Evolutionary conservation across 2,888 invertebrate genomes (phyloP), one percentile per base, ranked within the genome.

Genomic region (Griposia aprilina): DNA sequence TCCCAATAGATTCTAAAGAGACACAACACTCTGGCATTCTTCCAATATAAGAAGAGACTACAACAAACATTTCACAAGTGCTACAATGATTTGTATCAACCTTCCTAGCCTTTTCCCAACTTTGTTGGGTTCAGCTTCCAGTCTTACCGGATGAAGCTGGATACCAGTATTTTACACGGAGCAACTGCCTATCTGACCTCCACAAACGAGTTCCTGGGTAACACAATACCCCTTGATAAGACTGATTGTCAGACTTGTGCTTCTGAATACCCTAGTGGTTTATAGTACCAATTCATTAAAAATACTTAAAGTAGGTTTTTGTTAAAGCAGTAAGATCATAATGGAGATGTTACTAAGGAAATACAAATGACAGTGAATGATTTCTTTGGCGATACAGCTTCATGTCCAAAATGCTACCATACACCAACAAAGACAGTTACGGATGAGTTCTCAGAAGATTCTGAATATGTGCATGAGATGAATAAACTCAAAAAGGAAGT

Each of bases 401-500:
- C 87, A 78, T 91, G 90, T 78, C 84, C 90, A 8, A 90, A 90
- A 87, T 90, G 85, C 72, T 59, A 41, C 57, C 20, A 67, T 15
- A 55, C 48, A 4, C 60, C 70, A 55, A 17, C 62, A 45, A 63
- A 82, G 57, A 69, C 48, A 2, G 26, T 81, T 52, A 66, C 65
- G 5, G 67, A 78, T 48, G 76, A 74, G 8, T 76, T 71, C 11
- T 45, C 66, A 20, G 80, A 85, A 48, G 75, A 74, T 60, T 81
- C 81, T 74, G 84, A 87, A 63, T 77, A 78, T 68, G 74, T 90
- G 72, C 87, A 91, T 76, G 94, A 94, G 76, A 88, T 93, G 73
- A 83, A 91, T 60, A 87, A 76, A 65, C 88, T 94, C 86, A 91
- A 92, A 87, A 89, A 82, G 67, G 91, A 93, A 87, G 89, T 94